These are phyloP conservation scores for Oreohelix idahoensis DNA, from an alignment of 1,140 invertebrate species.

Conservation along the genomic window DNA sequence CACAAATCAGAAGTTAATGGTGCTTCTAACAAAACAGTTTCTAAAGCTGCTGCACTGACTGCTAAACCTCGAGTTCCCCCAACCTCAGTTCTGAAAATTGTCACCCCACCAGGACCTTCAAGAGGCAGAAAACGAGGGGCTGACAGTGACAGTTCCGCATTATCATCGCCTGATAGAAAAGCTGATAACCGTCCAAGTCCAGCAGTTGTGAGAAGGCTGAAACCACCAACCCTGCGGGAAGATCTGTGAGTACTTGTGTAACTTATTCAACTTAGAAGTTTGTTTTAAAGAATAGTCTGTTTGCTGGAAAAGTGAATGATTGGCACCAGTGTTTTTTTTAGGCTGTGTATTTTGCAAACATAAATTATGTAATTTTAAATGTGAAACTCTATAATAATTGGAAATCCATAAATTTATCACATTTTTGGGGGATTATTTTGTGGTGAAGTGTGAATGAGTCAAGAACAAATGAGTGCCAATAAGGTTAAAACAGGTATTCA, in stretches of 20 bases:
- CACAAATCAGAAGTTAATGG: constrained; percentile 24
- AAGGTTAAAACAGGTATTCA: too few relatives aligned
- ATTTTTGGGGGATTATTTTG: too few relatives aligned
- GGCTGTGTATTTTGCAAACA: neutral
- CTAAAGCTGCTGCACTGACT: constrained; percentile 11
- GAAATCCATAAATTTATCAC: too few relatives aligned
- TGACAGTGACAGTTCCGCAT: constrained; percentile 1
- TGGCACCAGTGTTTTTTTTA: neutral
- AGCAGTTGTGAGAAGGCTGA: constrained; percentile 34
- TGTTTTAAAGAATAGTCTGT: too few relatives aligned
- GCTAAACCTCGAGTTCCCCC: neutral
- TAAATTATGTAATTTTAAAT: too few relatives aligned
- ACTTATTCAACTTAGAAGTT: neutral
- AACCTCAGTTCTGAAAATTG: neutral
- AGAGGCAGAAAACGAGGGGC: constrained; percentile 1
- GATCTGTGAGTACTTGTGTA: constrained; percentile 26
- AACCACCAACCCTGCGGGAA: constrained; percentile 35
- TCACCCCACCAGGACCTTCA: neutral
- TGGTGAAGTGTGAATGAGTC: too few relatives aligned
- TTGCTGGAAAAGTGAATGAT: too few relatives aligned
- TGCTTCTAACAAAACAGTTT: constrained; percentile 26
- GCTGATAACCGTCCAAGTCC: constrained; percentile 27
- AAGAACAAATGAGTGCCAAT: too few relatives aligned
- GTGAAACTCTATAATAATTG: too few relatives aligned
- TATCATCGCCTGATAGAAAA: neutral